Evolutionary conservation across 2,888 invertebrate genomes (phyloP), one percentile per base, ranked within the genome.

Genomic region (Labia minor): DNA sequence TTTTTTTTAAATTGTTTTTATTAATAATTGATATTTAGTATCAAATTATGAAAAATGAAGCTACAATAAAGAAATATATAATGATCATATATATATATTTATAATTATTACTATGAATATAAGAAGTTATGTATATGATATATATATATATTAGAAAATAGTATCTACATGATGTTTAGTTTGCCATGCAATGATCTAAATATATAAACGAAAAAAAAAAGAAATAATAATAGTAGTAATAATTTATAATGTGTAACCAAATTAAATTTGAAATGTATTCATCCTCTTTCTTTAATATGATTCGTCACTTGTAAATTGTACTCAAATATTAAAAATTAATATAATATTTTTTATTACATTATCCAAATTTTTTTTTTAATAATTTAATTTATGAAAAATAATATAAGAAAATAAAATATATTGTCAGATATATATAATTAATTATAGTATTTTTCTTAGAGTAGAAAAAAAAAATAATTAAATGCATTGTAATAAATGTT

Each of bases 61-160:
- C 49, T 49, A 49, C 49, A 49, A 49, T 49, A 49, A 49, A 49
- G 49, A 49, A 49, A n/a, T 14, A 63, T 19, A 66, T 21, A 61
- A 62, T 33, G 62, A 67, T 61, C 63, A 62, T 66, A 62, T 33
- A 65, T 67, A 33, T 63, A 63, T 67, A 68, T 70, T 65, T 64
- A 33, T 33, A 33, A 33, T 11, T 33, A n/a, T n/a, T n/a, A n/a
- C n/a, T n/a, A n/a, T n/a, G n/a, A n/a, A n/a, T n/a, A n/a, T n/a
- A n/a, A n/a, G n/a, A n/a, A n/a, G n/a, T n/a, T n/a, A n/a, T n/a
- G 26, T 26, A 26, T 26, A 26, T 6, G 26, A 26, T 49, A 10
- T n/a, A 49, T 49, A 8, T 49, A n/a, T 49, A 8, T 14, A 8
- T n/a, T 11, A 49, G 49, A 49, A 49, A 49, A 49, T 49, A 26